phyloP scores from a whole-genome alignment of 1,140 invertebrate species.

The Drusus annulatus region DNA sequence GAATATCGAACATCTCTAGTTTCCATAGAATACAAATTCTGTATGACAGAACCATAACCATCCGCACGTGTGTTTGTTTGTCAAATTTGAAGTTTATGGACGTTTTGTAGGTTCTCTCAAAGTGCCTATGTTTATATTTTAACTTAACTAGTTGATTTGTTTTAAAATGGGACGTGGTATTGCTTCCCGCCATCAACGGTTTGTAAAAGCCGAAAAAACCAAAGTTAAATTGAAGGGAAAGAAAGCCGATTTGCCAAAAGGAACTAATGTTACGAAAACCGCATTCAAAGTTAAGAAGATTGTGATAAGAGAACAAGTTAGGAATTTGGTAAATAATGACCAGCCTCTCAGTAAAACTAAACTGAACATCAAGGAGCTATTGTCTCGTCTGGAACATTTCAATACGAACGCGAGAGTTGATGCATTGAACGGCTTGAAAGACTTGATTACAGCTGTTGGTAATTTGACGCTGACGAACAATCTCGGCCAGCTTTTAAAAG shows the following conservation, averaged over 20 bases:
- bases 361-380: slow-evolving; percentile 82
- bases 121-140: background rate
- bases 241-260: slow-evolving; percentile 73
- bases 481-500: slow-evolving; percentile 79
- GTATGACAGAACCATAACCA: too few relatives aligned
- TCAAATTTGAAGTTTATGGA: background rate
- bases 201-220: slow-evolving; percentile 81
- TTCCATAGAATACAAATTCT: too few relatives aligned
- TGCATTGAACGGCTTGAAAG: slow-evolving; percentile 80
- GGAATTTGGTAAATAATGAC: slow-evolving; percentile 70
- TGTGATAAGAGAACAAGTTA: slow-evolving; percentile 83
- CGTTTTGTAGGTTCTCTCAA: background rate
- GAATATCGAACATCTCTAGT: too few relatives aligned
- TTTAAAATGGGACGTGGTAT: slow-evolving; percentile 59
- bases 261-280: slow-evolving; percentile 88
- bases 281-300: slow-evolving; percentile 92
- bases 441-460: slow-evolving; percentile 75
- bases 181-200: slow-evolving; percentile 74
- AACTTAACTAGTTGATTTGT: background rate
- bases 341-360: slow-evolving; percentile 81
- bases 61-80: too few relatives aligned
- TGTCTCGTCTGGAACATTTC: slow-evolving; percentile 84
- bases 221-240: slow-evolving; percentile 86
- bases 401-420: slow-evolving; percentile 80
- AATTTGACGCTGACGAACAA: slow-evolving; percentile 67